Evolutionary conservation across 2,113 vertebrate genomes (phyloP).

Genomic region (Plotosus lineatus): DNA sequence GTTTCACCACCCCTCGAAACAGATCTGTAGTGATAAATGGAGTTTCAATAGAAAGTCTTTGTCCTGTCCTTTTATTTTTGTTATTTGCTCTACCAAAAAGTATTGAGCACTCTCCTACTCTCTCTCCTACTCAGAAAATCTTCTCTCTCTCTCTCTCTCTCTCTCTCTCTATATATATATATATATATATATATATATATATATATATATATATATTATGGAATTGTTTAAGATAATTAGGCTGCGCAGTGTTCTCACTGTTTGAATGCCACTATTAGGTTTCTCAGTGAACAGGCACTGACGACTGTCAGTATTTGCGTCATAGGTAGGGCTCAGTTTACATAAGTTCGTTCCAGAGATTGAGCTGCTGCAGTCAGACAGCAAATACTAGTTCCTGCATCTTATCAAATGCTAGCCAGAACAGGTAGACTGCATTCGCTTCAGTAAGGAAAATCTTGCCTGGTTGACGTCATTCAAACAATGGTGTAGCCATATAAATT

Average conservation of each 20-base stretch:
- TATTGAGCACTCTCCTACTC: no score
- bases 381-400: constrained; percentile 59
- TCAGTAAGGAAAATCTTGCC: constrained; percentile 23
- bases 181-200: no score
- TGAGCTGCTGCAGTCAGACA: constrained; percentile 49
- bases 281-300: constrained; percentile 16
- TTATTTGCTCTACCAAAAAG: no score
- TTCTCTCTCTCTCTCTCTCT: no score
- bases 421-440: constrained; percentile 22
- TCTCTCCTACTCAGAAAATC: no score
- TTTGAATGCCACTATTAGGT: neutral
- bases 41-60: no score
- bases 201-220: no score
- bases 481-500: neutral
- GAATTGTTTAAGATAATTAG: neutral
- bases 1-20: no score
- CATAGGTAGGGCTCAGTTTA: constrained; percentile 54
- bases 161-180: no score
- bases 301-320: constrained; percentile 21
- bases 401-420: constrained; percentile 56
- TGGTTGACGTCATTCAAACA: constrained; percentile 23
- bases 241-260: constrained; percentile 3
- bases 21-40: no score
- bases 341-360: constrained; percentile 58
- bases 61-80: no score